A percentile compares a stretch with the other conserved stretches of the same genome.
Conservation (phyloP, 2,888 invertebrate species). For the Sarcophaga carnaria region DNA sequence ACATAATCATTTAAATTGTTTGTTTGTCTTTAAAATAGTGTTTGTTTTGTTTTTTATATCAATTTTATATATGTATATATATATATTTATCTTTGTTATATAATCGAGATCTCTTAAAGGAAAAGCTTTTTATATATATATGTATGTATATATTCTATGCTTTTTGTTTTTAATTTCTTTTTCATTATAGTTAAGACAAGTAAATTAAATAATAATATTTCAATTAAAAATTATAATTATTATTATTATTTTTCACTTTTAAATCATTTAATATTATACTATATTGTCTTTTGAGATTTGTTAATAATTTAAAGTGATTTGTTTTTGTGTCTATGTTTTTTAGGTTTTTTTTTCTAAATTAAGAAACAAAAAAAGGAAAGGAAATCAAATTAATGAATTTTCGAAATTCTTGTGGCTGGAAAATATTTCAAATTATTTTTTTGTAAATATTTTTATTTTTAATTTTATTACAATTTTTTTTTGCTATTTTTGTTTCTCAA, state of each 20-base stretch:
- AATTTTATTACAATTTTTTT: constrained; percentile 35
- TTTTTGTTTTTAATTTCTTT: constrained; percentile 1
- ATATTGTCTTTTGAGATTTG: constrained; percentile 46
- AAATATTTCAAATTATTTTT: constrained; percentile 43
- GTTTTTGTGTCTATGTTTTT: constrained; percentile 43
- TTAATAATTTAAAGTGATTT: neutral
- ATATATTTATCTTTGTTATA: neutral
- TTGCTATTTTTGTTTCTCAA: constrained; percentile 56
- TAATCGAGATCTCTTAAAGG: constrained; percentile 55
- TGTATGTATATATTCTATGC: neutral
- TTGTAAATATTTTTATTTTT: constrained; percentile 55
- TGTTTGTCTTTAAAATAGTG: constrained; percentile 53
- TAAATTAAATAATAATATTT: constrained; percentile 67
- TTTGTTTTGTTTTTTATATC: constrained; percentile 25
- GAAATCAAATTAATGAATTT: constrained; percentile 19
- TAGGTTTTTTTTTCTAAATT: constrained; percentile 2
- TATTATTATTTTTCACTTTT: constrained; percentile 45
- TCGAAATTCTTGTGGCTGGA: constrained; percentile 22
- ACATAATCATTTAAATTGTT: constrained; percentile 41
- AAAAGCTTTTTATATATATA: constrained; percentile 45
- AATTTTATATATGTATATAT: constrained; percentile 21
- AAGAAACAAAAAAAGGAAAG: neutral
- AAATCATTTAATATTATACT: neutral
- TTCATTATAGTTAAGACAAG: constrained; percentile 37
- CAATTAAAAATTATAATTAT: constrained; percentile 47